Evolutionary conservation across 1,140 invertebrate genomes (phyloP).

Genomic region (Caerostris extrusa): DNA sequence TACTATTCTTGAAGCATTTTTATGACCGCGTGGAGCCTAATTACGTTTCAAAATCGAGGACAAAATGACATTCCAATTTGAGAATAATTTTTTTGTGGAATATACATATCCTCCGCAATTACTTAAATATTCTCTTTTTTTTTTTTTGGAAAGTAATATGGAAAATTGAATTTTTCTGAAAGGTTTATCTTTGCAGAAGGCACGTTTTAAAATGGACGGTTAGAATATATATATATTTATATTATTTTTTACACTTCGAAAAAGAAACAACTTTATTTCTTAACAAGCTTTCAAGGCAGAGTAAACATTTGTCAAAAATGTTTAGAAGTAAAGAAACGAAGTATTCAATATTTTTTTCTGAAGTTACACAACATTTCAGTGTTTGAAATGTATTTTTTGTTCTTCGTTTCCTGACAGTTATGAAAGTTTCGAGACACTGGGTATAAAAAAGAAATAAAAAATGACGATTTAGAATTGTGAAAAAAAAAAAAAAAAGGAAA

Average conservation of each 20-base stretch:
- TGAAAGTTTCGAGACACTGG: background rate
- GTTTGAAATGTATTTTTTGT: background rate
- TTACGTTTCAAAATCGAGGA: background rate
- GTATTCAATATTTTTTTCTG: background rate
- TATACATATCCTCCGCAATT: background rate
- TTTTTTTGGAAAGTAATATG: background rate
- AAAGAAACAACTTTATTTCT: background rate
- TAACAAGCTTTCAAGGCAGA: background rate
- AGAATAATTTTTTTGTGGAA: background rate
- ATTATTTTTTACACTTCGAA: background rate
- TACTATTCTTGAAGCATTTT: background rate
- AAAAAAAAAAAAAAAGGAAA: background rate
- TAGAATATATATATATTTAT: background rate
- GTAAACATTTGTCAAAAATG: slow-evolving; percentile 45
- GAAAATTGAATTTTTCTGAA: slow-evolving; percentile 4
- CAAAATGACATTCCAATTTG: slow-evolving; percentile 32
- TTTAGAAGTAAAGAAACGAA: slow-evolving; percentile 5
- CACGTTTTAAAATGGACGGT: background rate
- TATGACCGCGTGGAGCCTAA: background rate
- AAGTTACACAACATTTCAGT: background rate
- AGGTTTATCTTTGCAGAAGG: background rate
- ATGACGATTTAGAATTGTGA: background rate
- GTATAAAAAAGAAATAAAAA: background rate
- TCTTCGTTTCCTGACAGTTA: background rate
- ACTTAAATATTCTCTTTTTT: background rate